These are phyloP conservation scores for Scolopax rusticola DNA, from an alignment of 2,797 vertebrate species.

Conservation along the genomic window DNA sequence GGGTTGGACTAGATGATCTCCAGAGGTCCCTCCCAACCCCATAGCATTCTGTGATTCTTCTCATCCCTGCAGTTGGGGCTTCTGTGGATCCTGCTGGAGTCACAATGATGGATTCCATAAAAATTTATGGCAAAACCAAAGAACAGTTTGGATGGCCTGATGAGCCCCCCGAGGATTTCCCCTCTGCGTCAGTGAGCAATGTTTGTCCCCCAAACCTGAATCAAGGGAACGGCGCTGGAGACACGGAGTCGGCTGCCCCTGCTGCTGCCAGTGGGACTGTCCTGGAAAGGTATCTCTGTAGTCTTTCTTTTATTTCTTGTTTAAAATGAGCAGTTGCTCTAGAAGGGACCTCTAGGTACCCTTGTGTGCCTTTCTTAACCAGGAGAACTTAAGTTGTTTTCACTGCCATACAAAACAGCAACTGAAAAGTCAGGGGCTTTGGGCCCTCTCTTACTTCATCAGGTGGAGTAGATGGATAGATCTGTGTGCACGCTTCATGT, in stretches of 20 bases:
- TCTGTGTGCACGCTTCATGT: neutral
- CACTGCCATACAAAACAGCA: neutral
- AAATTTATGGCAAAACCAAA: constrained; percentile 98
- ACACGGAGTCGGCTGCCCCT: constrained; percentile 89
- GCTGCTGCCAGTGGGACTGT: constrained; percentile 88
- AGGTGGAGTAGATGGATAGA: neutral
- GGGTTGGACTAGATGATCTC: too few relatives aligned
- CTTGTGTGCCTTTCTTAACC: neutral
- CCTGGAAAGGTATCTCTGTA: constrained; percentile 89
- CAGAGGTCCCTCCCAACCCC: too few relatives aligned
- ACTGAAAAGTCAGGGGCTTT: neutral
- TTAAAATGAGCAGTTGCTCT: neutral
- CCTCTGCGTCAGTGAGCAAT: constrained; percentile 93
- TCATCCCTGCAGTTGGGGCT: constrained; percentile 86
- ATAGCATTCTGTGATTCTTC: neutral
- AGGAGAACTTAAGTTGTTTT: neutral
- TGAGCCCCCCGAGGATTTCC: constrained; percentile 96
- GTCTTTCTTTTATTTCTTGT: neutral
- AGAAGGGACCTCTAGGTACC: neutral
- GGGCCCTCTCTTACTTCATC: neutral
- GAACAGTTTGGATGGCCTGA: constrained; percentile 99
- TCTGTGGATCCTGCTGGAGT: constrained; percentile 98
- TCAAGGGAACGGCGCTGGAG: constrained; percentile 89
- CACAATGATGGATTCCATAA: constrained; percentile 98
- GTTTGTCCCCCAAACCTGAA: constrained; percentile 95